phyloP scores from a whole-genome alignment of 2,797 vertebrate genomes.

The Esox masquinongy region DNA sequence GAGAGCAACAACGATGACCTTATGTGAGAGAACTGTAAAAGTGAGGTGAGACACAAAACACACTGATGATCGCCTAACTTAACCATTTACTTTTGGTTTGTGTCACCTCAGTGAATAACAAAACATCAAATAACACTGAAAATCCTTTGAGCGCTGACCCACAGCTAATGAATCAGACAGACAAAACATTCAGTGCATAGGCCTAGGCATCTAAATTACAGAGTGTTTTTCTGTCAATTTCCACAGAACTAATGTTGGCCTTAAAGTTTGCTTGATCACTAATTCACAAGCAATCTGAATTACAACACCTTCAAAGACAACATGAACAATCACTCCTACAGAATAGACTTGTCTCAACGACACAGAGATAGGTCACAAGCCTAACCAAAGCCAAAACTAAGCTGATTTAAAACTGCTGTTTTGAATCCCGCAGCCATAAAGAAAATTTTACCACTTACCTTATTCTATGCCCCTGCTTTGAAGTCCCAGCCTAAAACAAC shows the following conservation, averaged over 20 bases:
- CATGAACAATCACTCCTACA: constrained; percentile 1
- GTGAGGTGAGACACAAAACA: too few species aligned
- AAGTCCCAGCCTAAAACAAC: constrained; percentile 37
- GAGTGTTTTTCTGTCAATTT: neutral
- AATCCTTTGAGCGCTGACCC: too few species aligned
- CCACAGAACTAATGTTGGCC: constrained; percentile 1
- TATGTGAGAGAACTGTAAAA: neutral
- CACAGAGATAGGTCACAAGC: constrained; percentile 4
- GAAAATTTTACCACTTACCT: constrained; percentile 58
- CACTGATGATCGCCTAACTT: too few species aligned
- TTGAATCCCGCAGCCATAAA: constrained; percentile 14
- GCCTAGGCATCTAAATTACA: neutral
- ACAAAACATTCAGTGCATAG: neutral
- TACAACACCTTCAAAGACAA: constrained; percentile 8
- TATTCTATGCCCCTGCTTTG: constrained; percentile 34
- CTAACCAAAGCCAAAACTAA: constrained; percentile 18
- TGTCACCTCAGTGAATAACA: too few species aligned
- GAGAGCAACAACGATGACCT: neutral
- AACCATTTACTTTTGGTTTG: too few species aligned
- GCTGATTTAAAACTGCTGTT: constrained; percentile 15
- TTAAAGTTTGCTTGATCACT: neutral
- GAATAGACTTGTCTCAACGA: constrained; percentile 20
- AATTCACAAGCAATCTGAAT: constrained; percentile 8
- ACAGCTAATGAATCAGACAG: neutral
- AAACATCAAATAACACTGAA: too few species aligned